A percentile compares a stretch with the other conserved stretches of the same genome.
phyloP scores from a whole-genome alignment of 2,113 vertebrate species.

The Syngnathus typhle region DNA sequence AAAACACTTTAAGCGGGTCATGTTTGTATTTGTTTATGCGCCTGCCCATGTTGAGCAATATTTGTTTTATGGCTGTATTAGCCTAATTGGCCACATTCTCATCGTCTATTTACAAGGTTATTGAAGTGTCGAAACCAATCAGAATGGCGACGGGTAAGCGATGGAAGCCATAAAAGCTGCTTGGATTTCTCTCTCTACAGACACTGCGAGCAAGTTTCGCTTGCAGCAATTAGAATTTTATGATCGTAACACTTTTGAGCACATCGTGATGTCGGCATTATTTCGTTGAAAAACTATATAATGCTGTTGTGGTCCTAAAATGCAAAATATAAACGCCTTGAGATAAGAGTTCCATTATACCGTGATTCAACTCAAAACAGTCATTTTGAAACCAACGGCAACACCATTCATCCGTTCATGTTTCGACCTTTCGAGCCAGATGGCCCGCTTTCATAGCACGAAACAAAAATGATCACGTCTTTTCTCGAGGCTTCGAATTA shows the following conservation, averaged over 20 bases:
- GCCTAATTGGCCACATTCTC: slow-evolving; percentile 47
- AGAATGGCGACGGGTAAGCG: slow-evolving; percentile 11
- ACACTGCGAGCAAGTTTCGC: not conserved
- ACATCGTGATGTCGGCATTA: not conserved
- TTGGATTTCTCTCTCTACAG: not conserved
- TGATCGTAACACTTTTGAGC: not conserved
- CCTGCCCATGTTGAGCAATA: slow-evolving; percentile 1
- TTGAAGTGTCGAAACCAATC: slow-evolving; percentile 39
- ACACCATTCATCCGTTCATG: too few relatives aligned
- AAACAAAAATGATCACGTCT: slow-evolving; percentile 46
- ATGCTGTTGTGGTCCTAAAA: not conserved
- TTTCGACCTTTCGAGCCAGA: not conserved
- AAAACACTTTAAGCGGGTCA: slow-evolving; percentile 43
- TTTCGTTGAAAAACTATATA: not conserved
- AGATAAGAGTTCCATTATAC: too few relatives aligned
- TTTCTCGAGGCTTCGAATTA: slow-evolving; percentile 46
- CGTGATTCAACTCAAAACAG: too few relatives aligned
- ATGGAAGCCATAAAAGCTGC: not conserved
- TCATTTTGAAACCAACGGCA: too few relatives aligned
- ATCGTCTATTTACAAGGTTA: slow-evolving; percentile 44
- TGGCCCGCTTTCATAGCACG: slow-evolving; percentile 6
- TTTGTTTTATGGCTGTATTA: slow-evolving; percentile 35
- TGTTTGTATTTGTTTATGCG: slow-evolving; percentile 14
- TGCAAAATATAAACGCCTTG: not conserved
- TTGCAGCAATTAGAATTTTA: not conserved